Evolutionary conservation across 2,113 vertebrate genomes (phyloP).

Genomic region (Otocyon megalotis): DNA sequence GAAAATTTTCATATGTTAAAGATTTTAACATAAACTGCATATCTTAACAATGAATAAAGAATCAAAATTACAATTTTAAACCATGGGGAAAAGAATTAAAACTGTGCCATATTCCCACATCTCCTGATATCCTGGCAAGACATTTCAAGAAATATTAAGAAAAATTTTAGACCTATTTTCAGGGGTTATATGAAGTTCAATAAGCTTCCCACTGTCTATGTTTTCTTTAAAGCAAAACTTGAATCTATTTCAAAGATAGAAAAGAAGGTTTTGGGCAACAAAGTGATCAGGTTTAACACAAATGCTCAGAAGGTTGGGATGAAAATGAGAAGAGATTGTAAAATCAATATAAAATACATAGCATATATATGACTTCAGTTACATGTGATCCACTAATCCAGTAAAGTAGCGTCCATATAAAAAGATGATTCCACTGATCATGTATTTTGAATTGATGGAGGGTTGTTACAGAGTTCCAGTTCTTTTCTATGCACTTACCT

Average conservation of each 20-base stretch:
- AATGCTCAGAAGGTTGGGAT: neutral
- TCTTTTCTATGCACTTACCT: neutral
- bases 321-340: neutral
- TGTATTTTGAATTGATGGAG: neutral
- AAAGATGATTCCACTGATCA: neutral
- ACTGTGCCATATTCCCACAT: neutral
- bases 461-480: neutral
- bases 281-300: neutral
- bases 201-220: neutral
- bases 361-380: conserved; percentile 2
- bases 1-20: conserved; percentile 7
- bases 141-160: conserved; percentile 12
- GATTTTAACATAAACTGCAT: neutral
- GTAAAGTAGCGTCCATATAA: neutral
- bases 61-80: conserved; percentile 48
- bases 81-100: conserved; percentile 5
- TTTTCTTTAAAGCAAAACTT: conserved; percentile 53
- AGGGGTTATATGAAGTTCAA: neutral
- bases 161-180: conserved; percentile 39
- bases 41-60: conserved; percentile 47
- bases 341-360: neutral
- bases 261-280: neutral
- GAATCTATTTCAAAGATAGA: conserved; percentile 38
- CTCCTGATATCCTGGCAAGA: neutral
- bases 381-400: conserved; percentile 1